These are phyloP conservation scores for Channa argus DNA, from an alignment of 2,113 vertebrate genomes.

Conservation along the genomic window DNA sequence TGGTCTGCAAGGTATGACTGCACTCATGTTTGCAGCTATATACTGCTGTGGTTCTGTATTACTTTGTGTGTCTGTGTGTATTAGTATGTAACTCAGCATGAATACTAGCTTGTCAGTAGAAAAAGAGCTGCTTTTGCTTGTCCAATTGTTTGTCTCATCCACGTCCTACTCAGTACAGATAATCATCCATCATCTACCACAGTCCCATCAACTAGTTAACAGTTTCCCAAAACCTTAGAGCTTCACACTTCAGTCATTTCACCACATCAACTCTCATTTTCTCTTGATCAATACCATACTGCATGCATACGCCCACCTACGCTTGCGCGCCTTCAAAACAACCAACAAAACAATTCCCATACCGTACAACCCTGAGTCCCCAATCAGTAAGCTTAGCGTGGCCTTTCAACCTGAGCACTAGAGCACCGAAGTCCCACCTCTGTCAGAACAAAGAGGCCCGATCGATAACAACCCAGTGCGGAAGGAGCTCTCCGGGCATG, in stretches of 20 bases:
- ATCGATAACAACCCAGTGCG: conserved; percentile 82
- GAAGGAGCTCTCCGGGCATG: conserved; percentile 78
- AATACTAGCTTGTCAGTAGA: background rate
- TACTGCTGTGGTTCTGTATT: background rate
- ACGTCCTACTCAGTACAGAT: conserved; percentile 25
- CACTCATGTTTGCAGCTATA: background rate
- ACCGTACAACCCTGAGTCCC: conserved; percentile 74
- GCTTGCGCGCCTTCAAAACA: conserved; percentile 73
- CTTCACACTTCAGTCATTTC: conserved; percentile 67
- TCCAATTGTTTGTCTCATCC: conserved; percentile 32
- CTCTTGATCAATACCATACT: conserved; percentile 80
- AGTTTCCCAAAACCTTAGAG: conserved; percentile 55
- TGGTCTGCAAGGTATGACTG: conserved; percentile 93
- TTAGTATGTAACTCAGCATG: background rate
- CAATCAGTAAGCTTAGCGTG: conserved; percentile 76
- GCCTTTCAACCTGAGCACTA: conserved; percentile 77
- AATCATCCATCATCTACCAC: conserved; percentile 35
- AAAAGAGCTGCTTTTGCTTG: conserved; percentile 11
- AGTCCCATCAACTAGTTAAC: conserved; percentile 50
- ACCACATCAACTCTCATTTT: conserved; percentile 74
- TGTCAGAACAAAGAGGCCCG: conserved; percentile 79
- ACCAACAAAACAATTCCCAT: conserved; percentile 79
- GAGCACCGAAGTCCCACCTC: conserved; percentile 79
- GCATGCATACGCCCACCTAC: conserved; percentile 78
- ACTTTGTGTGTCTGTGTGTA: background rate